These are phyloP conservation scores for Pachydiplax longipennis DNA, from an alignment of 2,888 invertebrate species.

Conservation along the genomic window DNA sequence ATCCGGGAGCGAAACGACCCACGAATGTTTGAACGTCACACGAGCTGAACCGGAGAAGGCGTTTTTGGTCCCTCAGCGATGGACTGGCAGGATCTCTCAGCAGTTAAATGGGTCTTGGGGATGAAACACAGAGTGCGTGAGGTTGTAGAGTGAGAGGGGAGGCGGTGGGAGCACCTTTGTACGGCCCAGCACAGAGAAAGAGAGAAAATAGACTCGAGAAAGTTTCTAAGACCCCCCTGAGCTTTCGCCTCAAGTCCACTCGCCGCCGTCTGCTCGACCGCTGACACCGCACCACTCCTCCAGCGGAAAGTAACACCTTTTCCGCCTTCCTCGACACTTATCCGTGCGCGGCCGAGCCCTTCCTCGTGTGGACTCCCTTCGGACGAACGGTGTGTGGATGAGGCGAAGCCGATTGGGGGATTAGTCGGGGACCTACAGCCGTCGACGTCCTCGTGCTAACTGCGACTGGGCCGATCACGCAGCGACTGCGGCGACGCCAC, in stretches of 20 bases:
- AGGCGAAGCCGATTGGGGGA: neutral
- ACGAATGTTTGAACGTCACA: no score
- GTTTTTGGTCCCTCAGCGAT: neutral
- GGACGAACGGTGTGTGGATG: neutral
- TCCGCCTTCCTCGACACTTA: neutral
- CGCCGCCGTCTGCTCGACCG: neutral
- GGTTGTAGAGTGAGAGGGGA: neutral
- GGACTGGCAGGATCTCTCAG: neutral
- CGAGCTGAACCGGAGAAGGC: no score
- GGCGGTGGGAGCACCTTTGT: neutral
- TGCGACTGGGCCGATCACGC: slow-evolving; percentile 3
- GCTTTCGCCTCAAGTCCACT: neutral
- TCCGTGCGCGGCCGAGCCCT: neutral
- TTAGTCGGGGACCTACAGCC: neutral
- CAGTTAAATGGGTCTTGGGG: neutral
- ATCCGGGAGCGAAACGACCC: no score
- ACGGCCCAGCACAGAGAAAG: neutral
- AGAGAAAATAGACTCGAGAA: neutral
- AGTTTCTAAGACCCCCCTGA: neutral
- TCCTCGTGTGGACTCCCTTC: neutral
- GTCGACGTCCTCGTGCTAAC: slow-evolving; percentile 5
- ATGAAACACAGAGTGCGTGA: neutral
- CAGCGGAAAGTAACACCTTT: neutral
- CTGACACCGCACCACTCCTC: neutral
- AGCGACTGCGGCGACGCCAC: slow-evolving; percentile 23